These are phyloP conservation scores for Microcebus lehilahytsara DNA, from an alignment of 2,113 vertebrate species.

Conservation along the genomic window DNA sequence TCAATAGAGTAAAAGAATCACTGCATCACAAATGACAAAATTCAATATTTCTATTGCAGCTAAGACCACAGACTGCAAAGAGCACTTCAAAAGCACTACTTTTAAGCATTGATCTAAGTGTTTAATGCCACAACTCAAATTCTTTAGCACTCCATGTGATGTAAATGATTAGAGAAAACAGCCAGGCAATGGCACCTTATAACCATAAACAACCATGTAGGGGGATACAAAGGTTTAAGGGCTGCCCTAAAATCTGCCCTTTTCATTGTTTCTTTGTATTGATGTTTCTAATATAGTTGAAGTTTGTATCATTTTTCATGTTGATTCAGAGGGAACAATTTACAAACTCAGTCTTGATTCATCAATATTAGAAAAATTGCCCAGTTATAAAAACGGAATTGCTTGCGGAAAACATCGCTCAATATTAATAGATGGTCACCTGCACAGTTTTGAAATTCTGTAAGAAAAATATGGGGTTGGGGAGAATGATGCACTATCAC, in stretches of 20 bases:
- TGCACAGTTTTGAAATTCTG: neutral
- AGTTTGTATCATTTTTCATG: neutral
- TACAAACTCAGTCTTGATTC: neutral
- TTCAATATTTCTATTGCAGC: neutral
- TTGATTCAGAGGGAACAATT: neutral
- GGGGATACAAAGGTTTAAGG: neutral
- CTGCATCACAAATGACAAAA: neutral
- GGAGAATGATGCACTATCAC: neutral
- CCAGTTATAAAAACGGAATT: constrained; percentile 11
- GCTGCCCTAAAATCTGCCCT: neutral
- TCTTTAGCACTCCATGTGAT: neutral
- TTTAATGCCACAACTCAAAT: neutral
- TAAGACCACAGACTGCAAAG: neutral
- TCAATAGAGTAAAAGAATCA: neutral
- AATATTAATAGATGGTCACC: neutral
- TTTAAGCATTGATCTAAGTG: neutral
- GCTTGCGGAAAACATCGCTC: neutral
- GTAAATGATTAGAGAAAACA: neutral
- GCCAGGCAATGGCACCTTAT: neutral
- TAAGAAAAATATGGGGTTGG: neutral
- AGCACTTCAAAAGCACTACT: neutral
- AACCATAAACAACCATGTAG: neutral
- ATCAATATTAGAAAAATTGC: neutral
- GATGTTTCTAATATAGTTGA: neutral
- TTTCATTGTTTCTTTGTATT: neutral